A percentile compares a stretch with the other conserved stretches of the same genome.
Conservation (phyloP, 2,888 invertebrate species). For the Sarcophaga rosellei region DNA sequence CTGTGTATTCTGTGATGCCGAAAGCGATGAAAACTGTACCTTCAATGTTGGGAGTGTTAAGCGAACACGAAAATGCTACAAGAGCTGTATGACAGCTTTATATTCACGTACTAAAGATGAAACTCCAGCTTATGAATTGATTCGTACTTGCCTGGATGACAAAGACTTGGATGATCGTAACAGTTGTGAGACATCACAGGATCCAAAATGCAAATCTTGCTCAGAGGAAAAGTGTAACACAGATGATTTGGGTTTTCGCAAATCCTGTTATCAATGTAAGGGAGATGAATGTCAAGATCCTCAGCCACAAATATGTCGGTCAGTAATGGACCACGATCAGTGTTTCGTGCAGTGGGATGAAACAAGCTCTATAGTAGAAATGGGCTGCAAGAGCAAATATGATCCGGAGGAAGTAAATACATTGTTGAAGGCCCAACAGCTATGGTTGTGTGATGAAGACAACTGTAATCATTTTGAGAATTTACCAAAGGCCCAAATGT, state of each 20-base stretch:
- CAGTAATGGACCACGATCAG: constrained; percentile 71
- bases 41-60: constrained; percentile 67
- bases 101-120: constrained; percentile 74
- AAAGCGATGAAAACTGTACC: constrained; percentile 71
- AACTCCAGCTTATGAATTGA: constrained; percentile 72
- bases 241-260: constrained; percentile 72
- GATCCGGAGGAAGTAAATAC: constrained; percentile 70
- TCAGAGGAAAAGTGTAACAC: constrained; percentile 71
- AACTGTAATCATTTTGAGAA: constrained; percentile 75
- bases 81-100: constrained; percentile 76
- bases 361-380: constrained; percentile 62
- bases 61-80: constrained; percentile 72
- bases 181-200: constrained; percentile 68
- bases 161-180: constrained; percentile 74
- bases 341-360: constrained; percentile 75
- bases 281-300: constrained; percentile 73
- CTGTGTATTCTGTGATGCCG: constrained; percentile 75
- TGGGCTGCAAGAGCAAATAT: constrained; percentile 76
- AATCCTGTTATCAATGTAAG: constrained; percentile 74
- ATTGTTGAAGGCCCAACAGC: constrained; percentile 70
- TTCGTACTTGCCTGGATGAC: constrained; percentile 77
- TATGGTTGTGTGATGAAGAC: constrained; percentile 75
- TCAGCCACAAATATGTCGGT: constrained; percentile 71
- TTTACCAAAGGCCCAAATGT: constrained; percentile 70
- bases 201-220: constrained; percentile 73